Evolutionary conservation across 2,113 vertebrate species (phyloP).

Genomic region (Psettodes erumei): DNA sequence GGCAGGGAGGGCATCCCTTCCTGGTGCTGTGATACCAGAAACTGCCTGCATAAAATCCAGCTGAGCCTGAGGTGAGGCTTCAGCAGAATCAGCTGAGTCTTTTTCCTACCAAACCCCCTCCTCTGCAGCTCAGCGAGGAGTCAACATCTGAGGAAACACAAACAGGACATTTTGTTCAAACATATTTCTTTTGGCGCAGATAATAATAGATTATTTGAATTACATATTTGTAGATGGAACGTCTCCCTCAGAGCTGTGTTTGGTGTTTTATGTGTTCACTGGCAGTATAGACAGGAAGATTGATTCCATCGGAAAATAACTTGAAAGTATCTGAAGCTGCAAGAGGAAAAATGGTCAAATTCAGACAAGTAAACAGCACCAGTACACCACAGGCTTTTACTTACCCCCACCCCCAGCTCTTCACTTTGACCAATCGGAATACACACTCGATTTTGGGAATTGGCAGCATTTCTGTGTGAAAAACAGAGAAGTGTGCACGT

Average conservation of each 20-base stretch:
- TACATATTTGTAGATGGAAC: not conserved
- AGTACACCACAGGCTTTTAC: not conserved
- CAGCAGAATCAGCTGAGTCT: too few relatives aligned
- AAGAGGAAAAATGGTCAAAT: not conserved
- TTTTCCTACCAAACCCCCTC: too few relatives aligned
- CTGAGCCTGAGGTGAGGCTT: too few relatives aligned
- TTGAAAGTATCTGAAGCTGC: not conserved
- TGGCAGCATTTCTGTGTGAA: slow-evolving; percentile 10
- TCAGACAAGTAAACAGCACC: not conserved
- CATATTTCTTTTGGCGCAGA: too few relatives aligned
- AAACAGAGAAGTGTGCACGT: slow-evolving; percentile 6
- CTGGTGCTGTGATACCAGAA: too few relatives aligned
- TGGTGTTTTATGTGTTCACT: not conserved
- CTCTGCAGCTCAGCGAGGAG: not conserved
- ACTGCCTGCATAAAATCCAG: too few relatives aligned
- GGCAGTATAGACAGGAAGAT: not conserved
- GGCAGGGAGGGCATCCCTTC: not conserved
- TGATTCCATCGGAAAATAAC: not conserved
- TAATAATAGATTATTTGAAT: too few relatives aligned
- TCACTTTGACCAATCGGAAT: not conserved
- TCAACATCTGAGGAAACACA: too few relatives aligned
- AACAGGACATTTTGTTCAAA: too few relatives aligned
- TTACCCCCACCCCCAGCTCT: not conserved
- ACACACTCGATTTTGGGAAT: not conserved
- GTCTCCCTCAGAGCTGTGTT: not conserved